Evolutionary conservation across 37 sponge, comb jelly and placozoan species (phyloP).

Genomic region (Halichondria panicea): DNA sequence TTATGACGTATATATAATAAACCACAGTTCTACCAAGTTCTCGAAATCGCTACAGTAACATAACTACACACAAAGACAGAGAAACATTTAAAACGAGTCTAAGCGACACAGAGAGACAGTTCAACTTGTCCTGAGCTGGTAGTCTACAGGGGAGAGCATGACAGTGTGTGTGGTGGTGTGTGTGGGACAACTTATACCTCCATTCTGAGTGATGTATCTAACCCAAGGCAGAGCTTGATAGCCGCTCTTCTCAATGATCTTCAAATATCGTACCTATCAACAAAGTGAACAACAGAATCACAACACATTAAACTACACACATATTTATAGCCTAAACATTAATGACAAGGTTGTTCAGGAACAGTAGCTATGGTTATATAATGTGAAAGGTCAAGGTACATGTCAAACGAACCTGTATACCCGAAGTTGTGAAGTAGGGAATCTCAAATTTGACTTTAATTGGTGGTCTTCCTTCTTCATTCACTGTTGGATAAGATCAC

Average conservation of each 20-base stretch:
- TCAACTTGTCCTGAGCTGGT: background rate
- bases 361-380: background rate
- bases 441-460: conserved; percentile 97
- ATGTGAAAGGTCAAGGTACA: background rate
- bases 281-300: background rate
- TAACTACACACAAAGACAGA: too few species aligned
- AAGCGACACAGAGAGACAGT: too few species aligned
- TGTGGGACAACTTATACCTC: conserved; percentile 74
- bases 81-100: too few species aligned
- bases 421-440: conserved; percentile 98
- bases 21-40: too few species aligned
- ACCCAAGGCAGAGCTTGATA: conserved; percentile 99
- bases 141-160: background rate
- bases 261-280: conserved; percentile 96
- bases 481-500: conserved; percentile 49
- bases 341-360: background rate
- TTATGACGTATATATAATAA: too few species aligned
- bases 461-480: conserved; percentile 92
- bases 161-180: background rate
- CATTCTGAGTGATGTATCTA: conserved; percentile 97
- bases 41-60: too few species aligned
- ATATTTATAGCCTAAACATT: background rate
- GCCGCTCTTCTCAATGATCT: conserved; percentile 99
- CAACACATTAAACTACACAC: background rate
- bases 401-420: conserved; percentile 81